Conservation (phyloP, 2,113 vertebrate species). For the Catharus minimus region DNA sequence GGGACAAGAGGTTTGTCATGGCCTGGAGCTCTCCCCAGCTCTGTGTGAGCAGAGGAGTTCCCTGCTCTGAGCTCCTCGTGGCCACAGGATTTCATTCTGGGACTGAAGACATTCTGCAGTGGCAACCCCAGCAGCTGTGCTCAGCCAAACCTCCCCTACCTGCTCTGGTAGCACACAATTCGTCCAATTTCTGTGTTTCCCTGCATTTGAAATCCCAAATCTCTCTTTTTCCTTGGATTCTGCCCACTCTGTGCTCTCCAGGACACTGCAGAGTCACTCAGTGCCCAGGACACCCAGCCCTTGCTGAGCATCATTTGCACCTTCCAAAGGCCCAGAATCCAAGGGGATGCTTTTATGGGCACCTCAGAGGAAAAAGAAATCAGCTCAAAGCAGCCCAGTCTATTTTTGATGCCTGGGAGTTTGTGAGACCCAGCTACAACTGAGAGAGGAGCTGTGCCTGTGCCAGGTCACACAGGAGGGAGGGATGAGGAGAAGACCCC, state of each 20-base stretch:
- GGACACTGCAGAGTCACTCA: background rate
- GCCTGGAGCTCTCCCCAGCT: background rate
- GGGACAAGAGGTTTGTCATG: background rate
- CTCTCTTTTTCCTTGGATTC: background rate
- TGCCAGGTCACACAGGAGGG: background rate
- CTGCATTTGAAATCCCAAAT: background rate
- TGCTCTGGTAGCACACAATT: background rate
- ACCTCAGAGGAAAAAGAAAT: background rate
- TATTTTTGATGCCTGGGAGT: background rate
- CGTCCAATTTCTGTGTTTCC: accelerated
- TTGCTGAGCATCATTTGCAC: background rate
- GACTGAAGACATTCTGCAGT: background rate
- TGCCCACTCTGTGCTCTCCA: accelerated
- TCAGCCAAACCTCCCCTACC: background rate
- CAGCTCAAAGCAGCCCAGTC: background rate
- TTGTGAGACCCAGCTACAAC: background rate
- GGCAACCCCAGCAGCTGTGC: accelerated
- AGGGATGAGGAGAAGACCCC: background rate
- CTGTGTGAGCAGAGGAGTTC: background rate
- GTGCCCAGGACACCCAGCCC: background rate
- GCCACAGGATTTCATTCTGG: background rate
- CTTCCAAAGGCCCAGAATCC: background rate
- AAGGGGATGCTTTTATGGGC: background rate
- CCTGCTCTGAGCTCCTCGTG: background rate
- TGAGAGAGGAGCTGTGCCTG: background rate